phyloP scores from a whole-genome alignment of 1,140 invertebrate species.

The Lasaia peninsularis region DNA sequence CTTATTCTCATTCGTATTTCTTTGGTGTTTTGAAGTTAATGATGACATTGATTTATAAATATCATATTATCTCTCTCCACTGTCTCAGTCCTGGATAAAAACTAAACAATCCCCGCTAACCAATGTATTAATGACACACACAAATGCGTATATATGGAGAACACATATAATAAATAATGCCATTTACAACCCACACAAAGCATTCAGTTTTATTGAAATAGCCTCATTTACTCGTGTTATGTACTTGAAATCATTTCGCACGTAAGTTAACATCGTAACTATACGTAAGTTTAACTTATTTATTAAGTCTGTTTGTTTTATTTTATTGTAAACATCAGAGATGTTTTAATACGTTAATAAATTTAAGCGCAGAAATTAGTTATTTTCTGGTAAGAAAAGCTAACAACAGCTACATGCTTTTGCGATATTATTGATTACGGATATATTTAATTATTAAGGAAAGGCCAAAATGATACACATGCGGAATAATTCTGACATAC shows the following conservation, averaged over 20 bases:
- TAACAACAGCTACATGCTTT: too few species aligned
- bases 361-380: too few species aligned
- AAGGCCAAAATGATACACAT: too few species aligned
- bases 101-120: constrained; percentile 36
- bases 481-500: too few species aligned
- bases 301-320: neutral
- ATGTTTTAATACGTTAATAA: too few species aligned
- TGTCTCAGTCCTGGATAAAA: constrained; percentile 31
- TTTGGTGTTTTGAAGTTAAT: too few species aligned
- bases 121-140: constrained; percentile 17
- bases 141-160: neutral
- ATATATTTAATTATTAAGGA: too few species aligned
- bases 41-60: too few species aligned
- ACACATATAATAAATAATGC: neutral
- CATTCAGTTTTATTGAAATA: neutral
- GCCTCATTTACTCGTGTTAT: neutral
- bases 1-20: too few species aligned
- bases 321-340: too few species aligned
- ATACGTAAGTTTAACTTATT: neutral
- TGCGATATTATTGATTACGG: too few species aligned
- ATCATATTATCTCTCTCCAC: constrained; percentile 53
- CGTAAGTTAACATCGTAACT: neutral
- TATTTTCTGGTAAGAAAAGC: too few species aligned
- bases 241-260: neutral
- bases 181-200: neutral